Evolutionary conservation across 2,888 invertebrate genomes (phyloP), one percentile per base, ranked within the genome.

Genomic region (Habrosyne pyritoides): DNA sequence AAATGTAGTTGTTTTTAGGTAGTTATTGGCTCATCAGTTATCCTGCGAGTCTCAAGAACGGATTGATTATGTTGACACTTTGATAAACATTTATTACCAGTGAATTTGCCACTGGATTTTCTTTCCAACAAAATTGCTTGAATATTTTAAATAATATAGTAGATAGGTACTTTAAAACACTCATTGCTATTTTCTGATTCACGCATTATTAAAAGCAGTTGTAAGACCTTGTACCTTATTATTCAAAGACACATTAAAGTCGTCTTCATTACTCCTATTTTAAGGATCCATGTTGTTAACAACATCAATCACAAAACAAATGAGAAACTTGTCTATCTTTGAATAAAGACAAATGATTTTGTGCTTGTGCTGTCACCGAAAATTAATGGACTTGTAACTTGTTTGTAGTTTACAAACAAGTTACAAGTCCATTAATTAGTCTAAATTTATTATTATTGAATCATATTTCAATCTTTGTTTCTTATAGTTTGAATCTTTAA

Each of bases 231-330:
- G 8, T 33, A 33, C n/a, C n/a, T n/a, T n/a, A 30, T 36, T 7
- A 36, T 36, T 28, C 65, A 61, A 60, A 55, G 52, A 47, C 51
- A 12, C 48, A 54, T 54, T 47, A 54, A 61, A 59, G 61, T 64
- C 55, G 30, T 60, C 49, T 64, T 69, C 54, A 66, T 67, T 55
- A 56, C 62, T 63, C 54, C 51, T 53, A 57, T 65, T 59, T 33
- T 56, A 63, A 52, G 57, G 55, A 48, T 49, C 66, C 61, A 48
- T 52, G 50, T 46, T 48, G 36, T 47, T 56, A 56, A 28, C 22
- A 64, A 63, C 63, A 79, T 81, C 64, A 69, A 77, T 77, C 71
- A 74, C 53, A 50, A 56, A 52, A 65, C 56, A 59, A 59, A 61
- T 53, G 54, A 53, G 60, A 64, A 63, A 52, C 55, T 63, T 53